Evolutionary conservation across 2,113 vertebrate genomes (phyloP).

Genomic region (Aptenodytes patagonicus): DNA sequence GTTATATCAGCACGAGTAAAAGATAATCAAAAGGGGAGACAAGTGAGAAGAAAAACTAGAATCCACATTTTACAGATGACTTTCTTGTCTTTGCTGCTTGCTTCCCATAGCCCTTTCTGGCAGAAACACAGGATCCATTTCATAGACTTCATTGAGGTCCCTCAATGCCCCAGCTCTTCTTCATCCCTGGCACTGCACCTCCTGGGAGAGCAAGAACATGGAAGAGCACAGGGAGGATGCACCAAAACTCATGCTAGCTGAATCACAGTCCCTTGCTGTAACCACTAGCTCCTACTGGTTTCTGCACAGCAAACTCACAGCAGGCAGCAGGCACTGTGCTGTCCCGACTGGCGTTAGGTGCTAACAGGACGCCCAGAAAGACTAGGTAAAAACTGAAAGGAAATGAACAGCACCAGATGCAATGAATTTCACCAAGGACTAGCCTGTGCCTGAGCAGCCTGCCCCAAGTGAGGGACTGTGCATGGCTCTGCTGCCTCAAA

Average conservation of each 20-base stretch:
- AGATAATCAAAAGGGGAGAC: background rate
- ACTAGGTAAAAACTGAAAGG: constrained; percentile 64
- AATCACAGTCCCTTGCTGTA: background rate
- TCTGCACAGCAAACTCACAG: background rate
- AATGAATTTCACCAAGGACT: background rate
- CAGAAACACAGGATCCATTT: background rate
- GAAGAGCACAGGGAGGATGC: background rate
- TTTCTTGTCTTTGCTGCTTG: background rate
- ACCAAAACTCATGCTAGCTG: background rate
- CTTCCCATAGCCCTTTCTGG: background rate
- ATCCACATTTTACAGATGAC: background rate
- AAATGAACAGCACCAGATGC: constrained; percentile 28
- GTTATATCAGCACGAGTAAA: background rate
- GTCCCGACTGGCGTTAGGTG: background rate
- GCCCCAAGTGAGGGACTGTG: background rate
- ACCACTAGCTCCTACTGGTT: background rate
- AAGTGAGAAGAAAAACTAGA: background rate
- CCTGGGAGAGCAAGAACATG: background rate
- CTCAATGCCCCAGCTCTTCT: background rate
- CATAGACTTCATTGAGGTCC: background rate
- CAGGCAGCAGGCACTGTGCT: background rate
- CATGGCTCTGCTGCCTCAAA: background rate
- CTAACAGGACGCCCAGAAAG: constrained; percentile 46
- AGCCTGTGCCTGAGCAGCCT: background rate
- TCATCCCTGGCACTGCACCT: background rate